These are phyloP conservation scores for Forpus xanthops DNA, from an alignment of 2,797 vertebrate species.

Conservation along the genomic window DNA sequence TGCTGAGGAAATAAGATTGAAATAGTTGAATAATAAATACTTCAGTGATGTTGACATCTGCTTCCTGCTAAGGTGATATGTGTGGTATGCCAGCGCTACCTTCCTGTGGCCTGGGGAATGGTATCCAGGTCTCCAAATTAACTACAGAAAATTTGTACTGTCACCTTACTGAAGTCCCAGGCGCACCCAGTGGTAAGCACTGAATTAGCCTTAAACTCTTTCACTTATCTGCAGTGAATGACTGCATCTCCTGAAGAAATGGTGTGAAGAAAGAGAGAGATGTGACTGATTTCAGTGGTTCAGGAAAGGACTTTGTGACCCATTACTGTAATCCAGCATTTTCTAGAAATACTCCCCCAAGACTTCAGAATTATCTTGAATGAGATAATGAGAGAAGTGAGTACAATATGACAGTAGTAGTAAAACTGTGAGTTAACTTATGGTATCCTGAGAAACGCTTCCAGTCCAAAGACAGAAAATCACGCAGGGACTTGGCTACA, in stretches of 20 bases:
- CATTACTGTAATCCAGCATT: background rate
- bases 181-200: no score
- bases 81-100: fast-evolving
- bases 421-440: background rate
- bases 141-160: background rate
- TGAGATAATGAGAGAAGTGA: background rate
- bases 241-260: background rate
- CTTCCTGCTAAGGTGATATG: background rate
- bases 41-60: background rate
- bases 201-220: background rate
- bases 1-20: background rate
- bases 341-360: background rate
- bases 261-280: background rate
- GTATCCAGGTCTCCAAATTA: background rate
- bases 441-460: background rate
- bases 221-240: background rate
- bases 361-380: background rate
- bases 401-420: background rate
- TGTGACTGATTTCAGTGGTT: background rate
- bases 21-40: background rate
- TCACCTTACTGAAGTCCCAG: background rate
- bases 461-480: background rate
- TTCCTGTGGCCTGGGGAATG: background rate
- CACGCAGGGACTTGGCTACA: background rate
- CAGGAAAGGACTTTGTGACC: background rate